phyloP scores from a whole-genome alignment of 2,113 vertebrate species.

The Odocoileus virginianus region DNA sequence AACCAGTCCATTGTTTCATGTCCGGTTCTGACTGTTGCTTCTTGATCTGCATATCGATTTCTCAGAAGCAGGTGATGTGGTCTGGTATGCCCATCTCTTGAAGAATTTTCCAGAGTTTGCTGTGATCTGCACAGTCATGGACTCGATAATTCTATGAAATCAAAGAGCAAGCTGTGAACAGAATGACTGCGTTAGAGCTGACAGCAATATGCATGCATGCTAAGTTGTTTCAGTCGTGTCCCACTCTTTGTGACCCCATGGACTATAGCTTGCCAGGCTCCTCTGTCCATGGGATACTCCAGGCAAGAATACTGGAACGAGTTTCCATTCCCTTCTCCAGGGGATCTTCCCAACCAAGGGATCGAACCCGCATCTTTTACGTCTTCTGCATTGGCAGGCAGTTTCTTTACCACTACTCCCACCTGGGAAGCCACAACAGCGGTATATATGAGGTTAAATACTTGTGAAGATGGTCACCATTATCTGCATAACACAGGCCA shows the following conservation, averaged over 20 bases:
- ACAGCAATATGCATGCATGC: background rate
- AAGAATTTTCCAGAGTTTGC: background rate
- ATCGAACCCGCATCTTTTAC: background rate
- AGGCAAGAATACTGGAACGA: background rate
- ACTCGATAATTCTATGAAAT: background rate
- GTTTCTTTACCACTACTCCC: background rate
- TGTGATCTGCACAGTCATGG: background rate
- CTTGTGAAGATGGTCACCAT: background rate
- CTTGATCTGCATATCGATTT: background rate
- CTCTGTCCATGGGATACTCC: background rate
- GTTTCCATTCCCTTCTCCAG: background rate
- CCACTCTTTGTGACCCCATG: background rate
- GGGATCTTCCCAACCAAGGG: background rate
- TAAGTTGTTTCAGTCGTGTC: background rate
- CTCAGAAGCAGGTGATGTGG: background rate
- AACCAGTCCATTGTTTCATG: background rate
- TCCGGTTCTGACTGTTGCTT: background rate
- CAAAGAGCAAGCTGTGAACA: background rate
- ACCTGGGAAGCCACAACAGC: background rate
- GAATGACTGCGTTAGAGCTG: background rate
- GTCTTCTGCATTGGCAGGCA: rapidly evolving
- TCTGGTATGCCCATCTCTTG: background rate
- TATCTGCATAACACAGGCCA: no score
- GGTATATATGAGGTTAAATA: background rate
- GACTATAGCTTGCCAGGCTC: background rate